Percentiles rank a stretch among this genome's conserved stretches.
These are phyloP conservation scores for Lota lota DNA, from an alignment of 2,113 vertebrate species.

Conservation along the genomic window DNA sequence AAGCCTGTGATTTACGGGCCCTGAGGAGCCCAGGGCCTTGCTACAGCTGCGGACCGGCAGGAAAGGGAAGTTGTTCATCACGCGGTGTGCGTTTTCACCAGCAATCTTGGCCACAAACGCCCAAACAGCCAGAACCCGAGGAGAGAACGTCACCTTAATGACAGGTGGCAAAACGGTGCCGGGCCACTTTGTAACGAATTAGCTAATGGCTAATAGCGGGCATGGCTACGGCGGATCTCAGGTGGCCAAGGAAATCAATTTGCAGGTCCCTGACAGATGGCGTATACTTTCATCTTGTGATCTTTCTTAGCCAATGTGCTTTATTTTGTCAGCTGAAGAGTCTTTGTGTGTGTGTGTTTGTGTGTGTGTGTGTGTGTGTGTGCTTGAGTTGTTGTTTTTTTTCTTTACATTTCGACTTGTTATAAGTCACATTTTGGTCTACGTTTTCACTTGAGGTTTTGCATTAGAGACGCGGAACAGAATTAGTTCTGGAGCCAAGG, in stretches of 20 bases:
- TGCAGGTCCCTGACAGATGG: neutral
- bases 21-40: slow-evolving; percentile 77
- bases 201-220: no score
- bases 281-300: no score
- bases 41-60: slow-evolving; percentile 91
- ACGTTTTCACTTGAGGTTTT: no score
- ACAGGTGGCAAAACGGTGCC: slow-evolving; percentile 80
- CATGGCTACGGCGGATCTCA: neutral
- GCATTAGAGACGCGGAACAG: neutral
- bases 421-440: no score
- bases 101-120: slow-evolving; percentile 70
- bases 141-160: slow-evolving; percentile 80
- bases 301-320: no score
- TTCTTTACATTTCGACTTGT: no score
- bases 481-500: slow-evolving; percentile 10
- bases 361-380: no score
- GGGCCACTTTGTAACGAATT: slow-evolving; percentile 33
- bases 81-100: slow-evolving; percentile 85
- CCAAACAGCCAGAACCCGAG: slow-evolving; percentile 62
- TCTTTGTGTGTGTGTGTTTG: no score
- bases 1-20: slow-evolving; percentile 91
- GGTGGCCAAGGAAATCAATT: slow-evolving; percentile 32
- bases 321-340: slow-evolving; percentile 54
- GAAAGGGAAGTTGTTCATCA: slow-evolving; percentile 99
- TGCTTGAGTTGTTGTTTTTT: no score